phyloP scores from a whole-genome alignment of 2,888 invertebrate genomes.

The Pachycephus smyrnensis region DNA sequence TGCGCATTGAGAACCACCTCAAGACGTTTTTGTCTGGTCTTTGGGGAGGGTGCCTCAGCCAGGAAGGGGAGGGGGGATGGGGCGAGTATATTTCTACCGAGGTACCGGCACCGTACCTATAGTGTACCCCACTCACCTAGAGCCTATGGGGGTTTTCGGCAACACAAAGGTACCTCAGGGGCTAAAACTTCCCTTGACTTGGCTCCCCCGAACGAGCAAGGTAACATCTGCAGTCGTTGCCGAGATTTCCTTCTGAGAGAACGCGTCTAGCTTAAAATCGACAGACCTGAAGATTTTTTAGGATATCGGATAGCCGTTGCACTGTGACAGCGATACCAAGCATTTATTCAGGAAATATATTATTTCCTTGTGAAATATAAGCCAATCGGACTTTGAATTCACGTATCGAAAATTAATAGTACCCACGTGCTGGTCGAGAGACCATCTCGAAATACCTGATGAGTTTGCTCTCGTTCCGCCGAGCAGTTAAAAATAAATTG shows the following conservation, averaged over 20 bases:
- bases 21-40: constrained; percentile 50
- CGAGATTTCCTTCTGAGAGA: constrained; percentile 46
- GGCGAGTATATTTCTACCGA: constrained; percentile 7
- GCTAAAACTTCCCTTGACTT: constrained; percentile 59
- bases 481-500: neutral
- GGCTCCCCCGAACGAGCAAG: constrained; percentile 36
- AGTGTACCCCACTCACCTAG: constrained; percentile 1
- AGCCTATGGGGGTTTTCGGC: constrained; percentile 32
- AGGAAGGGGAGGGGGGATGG: constrained; percentile 15
- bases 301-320: neutral
- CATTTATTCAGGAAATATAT: neutral
- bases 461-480: neutral
- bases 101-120: constrained; percentile 5
- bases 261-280: neutral
- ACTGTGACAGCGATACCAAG: neutral
- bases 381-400: neutral
- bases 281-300: neutral
- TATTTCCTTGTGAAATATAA: neutral
- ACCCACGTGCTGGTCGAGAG: neutral
- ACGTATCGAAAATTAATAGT: neutral
- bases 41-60: neutral
- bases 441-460: constrained; percentile 9
- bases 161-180: constrained; percentile 47
- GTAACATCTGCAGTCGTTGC: constrained; percentile 58
- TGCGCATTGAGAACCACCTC: constrained; percentile 52